Evolutionary conservation across 2,113 vertebrate genomes (phyloP).

Genomic region (Amia ocellicauda): DNA sequence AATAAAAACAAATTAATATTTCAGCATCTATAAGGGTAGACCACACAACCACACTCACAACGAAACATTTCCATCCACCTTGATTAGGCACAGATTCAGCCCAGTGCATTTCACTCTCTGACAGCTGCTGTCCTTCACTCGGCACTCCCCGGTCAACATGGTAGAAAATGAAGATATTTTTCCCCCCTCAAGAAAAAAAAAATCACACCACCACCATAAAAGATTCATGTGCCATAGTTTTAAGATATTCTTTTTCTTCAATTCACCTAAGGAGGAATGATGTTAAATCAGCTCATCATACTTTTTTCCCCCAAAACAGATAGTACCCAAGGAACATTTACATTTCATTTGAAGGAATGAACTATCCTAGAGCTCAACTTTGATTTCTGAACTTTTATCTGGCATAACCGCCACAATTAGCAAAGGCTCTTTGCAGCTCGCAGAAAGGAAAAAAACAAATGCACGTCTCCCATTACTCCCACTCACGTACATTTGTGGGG

Average conservation of each 20-base stretch:
- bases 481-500: too few relatives aligned
- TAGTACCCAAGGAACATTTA: too few relatives aligned
- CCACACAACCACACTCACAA: neutral
- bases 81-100: conserved; percentile 15
- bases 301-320: too few relatives aligned
- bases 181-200: conserved; percentile 4
- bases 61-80: conserved; percentile 8
- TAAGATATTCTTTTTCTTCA: neutral
- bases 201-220: conserved; percentile 37
- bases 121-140: conserved; percentile 30
- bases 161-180: conserved; percentile 31
- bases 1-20: conserved; percentile 18
- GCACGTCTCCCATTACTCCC: too few relatives aligned
- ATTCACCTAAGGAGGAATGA: neutral
- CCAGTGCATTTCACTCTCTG: neutral
- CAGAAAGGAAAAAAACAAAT: too few relatives aligned
- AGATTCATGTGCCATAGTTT: conserved; percentile 12
- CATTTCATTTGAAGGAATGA: too few relatives aligned
- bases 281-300: too few relatives aligned
- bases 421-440: too few relatives aligned
- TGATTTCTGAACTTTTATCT: too few relatives aligned
- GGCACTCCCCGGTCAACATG: conserved; percentile 28
- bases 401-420: too few relatives aligned
- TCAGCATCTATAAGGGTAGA: neutral
- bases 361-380: too few relatives aligned